Percentiles rank a stretch among this genome's conserved stretches.
phyloP scores from a whole-genome alignment of 2,888 invertebrate genomes.

The Cephus pulcher region DNA sequence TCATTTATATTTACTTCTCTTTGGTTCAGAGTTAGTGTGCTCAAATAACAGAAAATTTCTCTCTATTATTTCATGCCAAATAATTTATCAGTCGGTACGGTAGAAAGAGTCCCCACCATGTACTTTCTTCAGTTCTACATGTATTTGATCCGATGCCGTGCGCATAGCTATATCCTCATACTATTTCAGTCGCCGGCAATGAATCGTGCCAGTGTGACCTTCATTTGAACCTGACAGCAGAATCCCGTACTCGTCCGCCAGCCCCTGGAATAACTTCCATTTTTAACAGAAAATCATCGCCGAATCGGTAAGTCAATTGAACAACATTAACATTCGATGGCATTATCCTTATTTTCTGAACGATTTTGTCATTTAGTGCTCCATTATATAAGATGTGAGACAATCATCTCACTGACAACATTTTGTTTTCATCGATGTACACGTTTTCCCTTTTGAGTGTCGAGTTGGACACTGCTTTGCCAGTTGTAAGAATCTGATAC shows the following conservation, averaged over 20 bases:
- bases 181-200: neutral
- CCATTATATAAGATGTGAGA: neutral
- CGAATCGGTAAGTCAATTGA: constrained; percentile 10
- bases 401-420: neutral
- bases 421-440: neutral
- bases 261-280: constrained; percentile 6
- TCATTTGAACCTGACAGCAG: constrained; percentile 40
- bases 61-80: too few species aligned
- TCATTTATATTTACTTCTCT: neutral
- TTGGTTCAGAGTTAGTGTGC: neutral
- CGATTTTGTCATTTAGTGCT: neutral
- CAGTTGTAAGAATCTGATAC: neutral
- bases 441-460: neutral
- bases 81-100: neutral
- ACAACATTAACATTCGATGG: neutral
- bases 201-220: constrained; percentile 43
- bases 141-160: neutral
- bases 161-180: neutral
- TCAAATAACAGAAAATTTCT: neutral
- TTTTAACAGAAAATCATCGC: constrained; percentile 16
- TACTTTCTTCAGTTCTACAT: neutral
- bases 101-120: neutral
- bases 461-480: neutral
- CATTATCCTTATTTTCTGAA: neutral
- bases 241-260: constrained; percentile 23